Evolutionary conservation across 2,797 vertebrate species (phyloP).

Genomic region (Rallus crepitans): DNA sequence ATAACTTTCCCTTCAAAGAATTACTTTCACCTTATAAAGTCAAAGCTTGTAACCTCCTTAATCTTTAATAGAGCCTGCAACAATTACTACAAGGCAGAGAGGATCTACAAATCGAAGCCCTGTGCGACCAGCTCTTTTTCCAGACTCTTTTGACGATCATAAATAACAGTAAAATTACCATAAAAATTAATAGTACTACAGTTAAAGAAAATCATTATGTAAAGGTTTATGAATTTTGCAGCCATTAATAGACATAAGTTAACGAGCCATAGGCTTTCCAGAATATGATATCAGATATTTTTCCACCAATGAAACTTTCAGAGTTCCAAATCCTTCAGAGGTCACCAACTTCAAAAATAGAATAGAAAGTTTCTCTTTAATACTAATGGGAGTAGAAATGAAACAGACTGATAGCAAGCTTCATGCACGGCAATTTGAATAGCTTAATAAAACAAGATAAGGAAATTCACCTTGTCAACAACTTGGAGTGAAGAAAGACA

Average conservation of each 20-base stretch:
- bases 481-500: background rate
- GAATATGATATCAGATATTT: conserved; percentile 64
- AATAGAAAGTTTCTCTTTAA: conserved; percentile 46
- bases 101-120: conserved; percentile 28
- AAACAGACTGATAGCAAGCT: background rate
- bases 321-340: conserved; percentile 70
- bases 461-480: background rate
- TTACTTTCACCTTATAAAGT: conserved; percentile 70
- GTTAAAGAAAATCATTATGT: conserved; percentile 75
- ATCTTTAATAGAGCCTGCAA: conserved; percentile 63
- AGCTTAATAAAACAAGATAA: background rate
- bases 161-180: conserved; percentile 66
- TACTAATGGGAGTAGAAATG: conserved; percentile 1
- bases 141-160: conserved; percentile 6
- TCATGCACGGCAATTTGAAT: background rate
- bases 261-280: conserved; percentile 58
- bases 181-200: conserved; percentile 69
- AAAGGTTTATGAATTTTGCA: conserved; percentile 76
- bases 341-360: conserved; percentile 65
- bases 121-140: conserved; percentile 19
- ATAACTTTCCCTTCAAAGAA: conserved; percentile 58
- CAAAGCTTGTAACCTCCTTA: conserved; percentile 56
- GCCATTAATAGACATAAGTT: conserved; percentile 64
- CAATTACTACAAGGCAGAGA: conserved; percentile 29
- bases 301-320: conserved; percentile 57